These are phyloP conservation scores for Gorilla gorilla DNA, from an alignment of 2,113 vertebrate species.

Conservation along the genomic window DNA sequence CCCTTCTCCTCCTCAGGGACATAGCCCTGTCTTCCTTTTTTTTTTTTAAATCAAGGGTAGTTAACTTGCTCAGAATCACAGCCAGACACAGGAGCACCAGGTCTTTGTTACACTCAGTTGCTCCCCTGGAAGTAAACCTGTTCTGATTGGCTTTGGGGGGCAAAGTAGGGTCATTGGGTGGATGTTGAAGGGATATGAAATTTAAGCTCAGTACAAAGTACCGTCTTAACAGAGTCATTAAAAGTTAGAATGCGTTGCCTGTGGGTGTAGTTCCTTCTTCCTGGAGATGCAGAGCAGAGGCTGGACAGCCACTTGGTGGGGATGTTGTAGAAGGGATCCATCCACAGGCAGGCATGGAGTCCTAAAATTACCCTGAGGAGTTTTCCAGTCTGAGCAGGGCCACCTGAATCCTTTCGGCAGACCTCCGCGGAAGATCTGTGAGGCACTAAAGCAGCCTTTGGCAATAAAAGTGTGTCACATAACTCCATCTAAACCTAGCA, in stretches of 20 bases:
- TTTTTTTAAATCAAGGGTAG: background rate
- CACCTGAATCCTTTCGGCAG: rapidly evolving
- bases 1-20: background rate
- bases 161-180: background rate
- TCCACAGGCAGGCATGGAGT: rapidly evolving
- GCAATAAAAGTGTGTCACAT: rapidly evolving
- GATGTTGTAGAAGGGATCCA: conserved; percentile 49
- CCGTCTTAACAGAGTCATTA: background rate
- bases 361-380: rapidly evolving
- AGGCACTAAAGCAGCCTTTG: background rate
- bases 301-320: conserved; percentile 45
- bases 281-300: background rate
- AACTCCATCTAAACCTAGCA: rapidly evolving
- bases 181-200: background rate
- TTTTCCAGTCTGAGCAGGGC: background rate
- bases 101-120: background rate
- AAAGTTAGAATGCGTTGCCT: background rate
- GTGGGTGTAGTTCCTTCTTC: background rate
- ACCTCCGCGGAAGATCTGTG: background rate
- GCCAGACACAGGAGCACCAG: background rate
- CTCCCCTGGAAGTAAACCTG: background rate
- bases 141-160: background rate
- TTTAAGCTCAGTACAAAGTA: background rate
- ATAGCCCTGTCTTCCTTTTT: background rate
- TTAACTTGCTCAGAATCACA: background rate